Conservation (phyloP, 2,888 invertebrate species). For the Stenoptilia bipunctidactyla region DNA sequence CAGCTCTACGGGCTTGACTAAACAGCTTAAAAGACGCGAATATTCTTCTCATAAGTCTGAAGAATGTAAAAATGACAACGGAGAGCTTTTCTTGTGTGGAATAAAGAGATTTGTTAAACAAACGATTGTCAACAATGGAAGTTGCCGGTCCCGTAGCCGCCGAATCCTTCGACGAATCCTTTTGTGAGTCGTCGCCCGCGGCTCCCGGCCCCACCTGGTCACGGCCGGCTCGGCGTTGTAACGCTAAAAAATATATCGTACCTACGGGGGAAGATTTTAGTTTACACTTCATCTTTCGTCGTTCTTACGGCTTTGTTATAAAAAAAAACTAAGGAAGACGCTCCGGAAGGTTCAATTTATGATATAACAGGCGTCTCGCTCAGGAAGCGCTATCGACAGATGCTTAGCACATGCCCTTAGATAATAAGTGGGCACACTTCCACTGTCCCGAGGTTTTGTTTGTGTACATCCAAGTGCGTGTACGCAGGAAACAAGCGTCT, state of each 20-base stretch:
- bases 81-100: neutral
- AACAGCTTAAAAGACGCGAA: too few species aligned
- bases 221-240: slow-evolving; percentile 12
- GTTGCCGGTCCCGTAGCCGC: slow-evolving; percentile 18
- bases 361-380: slow-evolving; percentile 48
- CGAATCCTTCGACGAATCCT: slow-evolving; percentile 54
- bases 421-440: slow-evolving; percentile 51
- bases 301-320: slow-evolving; percentile 40
- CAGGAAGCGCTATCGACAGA: slow-evolving; percentile 65
- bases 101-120: slow-evolving; percentile 54
- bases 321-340: slow-evolving; percentile 63
- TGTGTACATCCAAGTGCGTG: too few species aligned
- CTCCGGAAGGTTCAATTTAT: slow-evolving; percentile 65
- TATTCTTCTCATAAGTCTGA: too few species aligned
- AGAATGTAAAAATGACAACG: slow-evolving; percentile 33
- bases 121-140: slow-evolving; percentile 44
- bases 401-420: slow-evolving; percentile 51
- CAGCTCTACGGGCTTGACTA: slow-evolving; percentile 17
- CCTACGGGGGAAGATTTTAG: slow-evolving; percentile 52
- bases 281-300: slow-evolving; percentile 65
- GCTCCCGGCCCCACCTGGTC: slow-evolving; percentile 51
- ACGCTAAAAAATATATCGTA: slow-evolving; percentile 40
- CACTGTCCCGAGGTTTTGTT: slow-evolving; percentile 39
- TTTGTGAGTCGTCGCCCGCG: slow-evolving; percentile 47
- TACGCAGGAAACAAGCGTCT: slow-evolving; percentile 1